Evolutionary conservation across 2,113 vertebrate genomes (phyloP), one percentile per base, ranked within the genome.

Genomic region (Mirounga angustirostris): DNA sequence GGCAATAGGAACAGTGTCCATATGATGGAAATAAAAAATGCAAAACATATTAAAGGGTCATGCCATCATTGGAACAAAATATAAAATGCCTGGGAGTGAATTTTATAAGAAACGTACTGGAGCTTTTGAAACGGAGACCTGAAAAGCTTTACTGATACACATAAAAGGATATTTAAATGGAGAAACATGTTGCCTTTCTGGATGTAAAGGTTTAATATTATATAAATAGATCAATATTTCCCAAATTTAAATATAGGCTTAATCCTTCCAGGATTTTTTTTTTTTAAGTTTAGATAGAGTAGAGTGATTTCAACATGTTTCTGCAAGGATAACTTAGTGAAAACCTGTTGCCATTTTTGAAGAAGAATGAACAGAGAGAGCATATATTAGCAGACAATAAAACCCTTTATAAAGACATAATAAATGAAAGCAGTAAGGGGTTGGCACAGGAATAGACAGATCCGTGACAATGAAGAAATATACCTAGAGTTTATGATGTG

Each of bases 1-100:
- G 0, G 2, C 0, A 7, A 36, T 16, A 24, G 14, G 12, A 78
- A 76, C 40, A 33, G 26, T 10, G 19, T 4, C 15, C 24, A 0
- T 21, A 1, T 1, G 8, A 40, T 36, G 52, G 33, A 88, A 58
- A 71, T 10, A 7, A 15, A 58, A 56, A 14, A 80, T 19, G 33
- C 7, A 22, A 26, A 71, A 80, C 84, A 28, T 22, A 36, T 40
- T 24, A 71, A 52, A 28, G 4, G 4, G 28, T 84, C 30, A 46
- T n/a, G 21, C 52, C 5, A 36, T 46, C 19, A 0, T n/a, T 26
- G 69, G 26, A 21, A 7, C 33, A n/a, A 56, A 71, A n/a, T 56
- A 19, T 71, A 12, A 82, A 71, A 18, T 83, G 65, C 36, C 52
- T 7, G 16, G 11, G 36, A 43, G 26, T 56, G 9, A 26, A 43